phyloP scores from a whole-genome alignment of 1,140 invertebrate species.

The Monochamus saltuarius region DNA sequence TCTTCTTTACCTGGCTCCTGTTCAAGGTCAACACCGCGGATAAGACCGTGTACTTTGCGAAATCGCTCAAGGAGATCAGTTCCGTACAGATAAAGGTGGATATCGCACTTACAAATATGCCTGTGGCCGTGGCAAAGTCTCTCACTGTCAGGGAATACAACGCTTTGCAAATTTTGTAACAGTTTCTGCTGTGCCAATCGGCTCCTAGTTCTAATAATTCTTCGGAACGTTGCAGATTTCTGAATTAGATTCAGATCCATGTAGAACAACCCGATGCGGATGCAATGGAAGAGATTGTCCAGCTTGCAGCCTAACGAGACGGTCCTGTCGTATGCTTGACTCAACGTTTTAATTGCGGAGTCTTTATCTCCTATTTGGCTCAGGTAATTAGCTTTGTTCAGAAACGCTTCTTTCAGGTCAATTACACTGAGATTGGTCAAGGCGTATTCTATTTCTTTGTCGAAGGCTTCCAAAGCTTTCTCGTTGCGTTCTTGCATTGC shows the following conservation, averaged over 20 bases:
- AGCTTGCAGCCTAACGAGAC: conserved; percentile 84
- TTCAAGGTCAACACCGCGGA: conserved; percentile 79
- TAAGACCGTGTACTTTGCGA: conserved; percentile 86
- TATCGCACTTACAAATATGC: conserved; percentile 93
- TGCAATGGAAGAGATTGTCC: conserved; percentile 87
- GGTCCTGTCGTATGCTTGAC: conserved; percentile 86
- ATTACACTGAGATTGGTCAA: conserved; percentile 86
- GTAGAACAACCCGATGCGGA: conserved; percentile 87
- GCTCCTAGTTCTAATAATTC: conserved; percentile 90
- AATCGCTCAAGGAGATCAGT: conserved; percentile 89
- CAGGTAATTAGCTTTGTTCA: conserved; percentile 91
- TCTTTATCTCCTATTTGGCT: conserved; percentile 93
- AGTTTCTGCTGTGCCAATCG: conserved; percentile 96
- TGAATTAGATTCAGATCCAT: conserved; percentile 70
- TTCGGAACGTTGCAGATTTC: conserved; percentile 26
- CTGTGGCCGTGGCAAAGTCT: conserved; percentile 91
- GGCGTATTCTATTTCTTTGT: conserved; percentile 88
- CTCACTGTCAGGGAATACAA: conserved; percentile 86
- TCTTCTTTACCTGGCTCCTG: conserved; percentile 74
- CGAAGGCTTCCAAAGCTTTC: conserved; percentile 73
- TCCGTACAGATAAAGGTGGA: conserved; percentile 99
- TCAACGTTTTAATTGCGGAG: conserved; percentile 66
- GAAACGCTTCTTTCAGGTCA: conserved; percentile 79
- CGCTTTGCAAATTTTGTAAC: conserved; percentile 91
- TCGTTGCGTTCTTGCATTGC: conserved; percentile 84